phyloP scores from a whole-genome alignment of 2,113 vertebrate genomes.

The Callorhinus ursinus region DNA sequence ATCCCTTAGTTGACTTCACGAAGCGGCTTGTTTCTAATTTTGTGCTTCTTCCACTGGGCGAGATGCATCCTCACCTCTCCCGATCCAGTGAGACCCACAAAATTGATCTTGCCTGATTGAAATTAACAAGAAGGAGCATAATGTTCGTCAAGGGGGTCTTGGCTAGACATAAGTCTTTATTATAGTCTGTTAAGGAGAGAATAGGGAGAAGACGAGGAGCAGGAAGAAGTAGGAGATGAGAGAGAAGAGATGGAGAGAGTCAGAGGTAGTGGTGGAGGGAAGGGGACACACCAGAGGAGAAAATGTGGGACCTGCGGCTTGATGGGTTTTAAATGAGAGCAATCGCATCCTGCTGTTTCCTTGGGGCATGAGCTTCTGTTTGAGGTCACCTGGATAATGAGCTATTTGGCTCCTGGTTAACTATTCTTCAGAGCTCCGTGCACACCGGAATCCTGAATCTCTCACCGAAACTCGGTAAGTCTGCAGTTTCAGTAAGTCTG shows the following conservation, averaged over 20 bases:
- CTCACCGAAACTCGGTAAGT: neutral
- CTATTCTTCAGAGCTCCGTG: neutral
- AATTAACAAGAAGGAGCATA: neutral
- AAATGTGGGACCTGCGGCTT: neutral
- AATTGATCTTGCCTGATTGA: neutral
- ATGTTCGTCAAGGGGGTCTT: neutral
- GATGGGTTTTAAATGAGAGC: neutral
- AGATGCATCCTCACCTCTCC: neutral
- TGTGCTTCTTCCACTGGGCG: neutral
- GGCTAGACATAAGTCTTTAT: neutral
- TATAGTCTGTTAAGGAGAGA: neutral
- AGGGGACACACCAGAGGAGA: neutral
- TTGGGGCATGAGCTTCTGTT: neutral
- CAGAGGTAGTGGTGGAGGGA: neutral
- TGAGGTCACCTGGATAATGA: neutral
- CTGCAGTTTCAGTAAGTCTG: neutral
- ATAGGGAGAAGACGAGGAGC: neutral
- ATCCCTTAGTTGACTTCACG: neutral
- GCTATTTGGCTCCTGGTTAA: too few species aligned
- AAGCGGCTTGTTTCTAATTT: neutral
- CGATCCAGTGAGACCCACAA: neutral
- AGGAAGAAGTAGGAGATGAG: neutral
- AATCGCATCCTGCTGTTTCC: neutral
- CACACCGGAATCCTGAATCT: neutral
- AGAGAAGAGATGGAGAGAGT: neutral